These are phyloP conservation scores for Panthera uncia DNA, from an alignment of 2,113 vertebrate genomes.

Conservation along the genomic window DNA sequence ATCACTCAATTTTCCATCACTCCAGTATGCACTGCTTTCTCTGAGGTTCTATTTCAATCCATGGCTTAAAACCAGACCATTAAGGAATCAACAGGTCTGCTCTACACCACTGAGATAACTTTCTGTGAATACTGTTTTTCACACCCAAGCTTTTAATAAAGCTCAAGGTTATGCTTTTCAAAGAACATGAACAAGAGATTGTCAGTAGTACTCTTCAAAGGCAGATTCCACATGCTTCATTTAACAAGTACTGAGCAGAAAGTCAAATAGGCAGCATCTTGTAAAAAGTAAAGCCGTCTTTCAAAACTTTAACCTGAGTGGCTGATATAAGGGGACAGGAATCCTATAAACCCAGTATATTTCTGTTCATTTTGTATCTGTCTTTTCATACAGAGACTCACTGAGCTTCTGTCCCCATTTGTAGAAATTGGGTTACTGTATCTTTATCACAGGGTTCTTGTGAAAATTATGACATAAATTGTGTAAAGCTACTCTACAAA, in stretches of 20 bases:
- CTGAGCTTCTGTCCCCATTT: not conserved
- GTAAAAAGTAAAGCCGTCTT: not conserved
- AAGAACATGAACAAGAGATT: not conserved
- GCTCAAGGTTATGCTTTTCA: not conserved
- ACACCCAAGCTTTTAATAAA: not conserved
- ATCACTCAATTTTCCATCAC: not conserved
- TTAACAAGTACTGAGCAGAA: not conserved
- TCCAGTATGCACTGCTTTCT: not conserved
- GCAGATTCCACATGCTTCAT: not conserved
- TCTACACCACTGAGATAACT: not conserved
- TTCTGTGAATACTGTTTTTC: not conserved
- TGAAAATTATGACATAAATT: not conserved
- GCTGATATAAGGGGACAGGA: not conserved
- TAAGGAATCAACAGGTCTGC: not conserved
- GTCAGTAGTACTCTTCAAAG: not conserved
- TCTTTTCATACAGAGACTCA: not conserved
- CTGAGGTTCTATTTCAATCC: not conserved
- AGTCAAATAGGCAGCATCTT: not conserved
- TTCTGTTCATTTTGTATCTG: not conserved
- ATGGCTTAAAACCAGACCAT: not conserved
- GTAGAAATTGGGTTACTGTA: not conserved
- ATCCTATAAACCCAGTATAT: not conserved
- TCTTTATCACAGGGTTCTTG: not conserved
- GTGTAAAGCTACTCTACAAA: not conserved
- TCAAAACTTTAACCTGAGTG: not conserved